phyloP scores from a whole-genome alignment of 2,113 vertebrate genomes.

The Lipophrys pholis region DNA sequence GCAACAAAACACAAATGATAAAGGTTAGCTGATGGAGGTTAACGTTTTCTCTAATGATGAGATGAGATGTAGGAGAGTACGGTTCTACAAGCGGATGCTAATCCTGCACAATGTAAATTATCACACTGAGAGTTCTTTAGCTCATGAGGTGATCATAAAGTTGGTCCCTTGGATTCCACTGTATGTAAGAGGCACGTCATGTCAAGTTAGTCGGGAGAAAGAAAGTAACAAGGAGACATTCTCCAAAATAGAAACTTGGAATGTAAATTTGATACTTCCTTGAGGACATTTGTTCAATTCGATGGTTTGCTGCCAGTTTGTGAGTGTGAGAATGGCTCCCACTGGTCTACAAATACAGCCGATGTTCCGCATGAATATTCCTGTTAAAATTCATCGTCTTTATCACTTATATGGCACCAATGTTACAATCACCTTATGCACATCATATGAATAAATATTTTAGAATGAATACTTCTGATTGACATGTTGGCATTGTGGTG shows the following conservation, averaged over 20 bases:
- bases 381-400: conserved; percentile 31
- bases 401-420: conserved; percentile 71
- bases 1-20: conserved; percentile 66
- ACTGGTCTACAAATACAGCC: conserved; percentile 12
- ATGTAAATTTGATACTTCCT: conserved; percentile 72
- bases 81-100: conserved; percentile 65
- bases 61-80: conserved; percentile 58
- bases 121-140: conserved; percentile 60
- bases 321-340: conserved; percentile 33
- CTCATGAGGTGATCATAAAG: conserved; percentile 83
- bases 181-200: conserved; percentile 61
- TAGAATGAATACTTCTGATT: conserved; percentile 44
- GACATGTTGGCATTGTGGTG: conserved; percentile 65
- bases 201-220: conserved; percentile 49
- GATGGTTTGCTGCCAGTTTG: conserved; percentile 30
- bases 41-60: conserved; percentile 41
- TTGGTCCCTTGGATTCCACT: conserved; percentile 77
- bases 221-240: conserved; percentile 56
- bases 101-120: conserved; percentile 69
- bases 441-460: conserved; percentile 43
- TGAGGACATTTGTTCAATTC: conserved; percentile 47
- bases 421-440: conserved; percentile 85
- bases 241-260: conserved; percentile 66
- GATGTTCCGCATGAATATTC: conserved; percentile 24
- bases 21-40: conserved; percentile 48